Percentiles rank a stretch among this genome's conserved stretches.
Evolutionary conservation across 2,888 invertebrate genomes (phyloP).

Genomic region (Microctonus brassicae): DNA sequence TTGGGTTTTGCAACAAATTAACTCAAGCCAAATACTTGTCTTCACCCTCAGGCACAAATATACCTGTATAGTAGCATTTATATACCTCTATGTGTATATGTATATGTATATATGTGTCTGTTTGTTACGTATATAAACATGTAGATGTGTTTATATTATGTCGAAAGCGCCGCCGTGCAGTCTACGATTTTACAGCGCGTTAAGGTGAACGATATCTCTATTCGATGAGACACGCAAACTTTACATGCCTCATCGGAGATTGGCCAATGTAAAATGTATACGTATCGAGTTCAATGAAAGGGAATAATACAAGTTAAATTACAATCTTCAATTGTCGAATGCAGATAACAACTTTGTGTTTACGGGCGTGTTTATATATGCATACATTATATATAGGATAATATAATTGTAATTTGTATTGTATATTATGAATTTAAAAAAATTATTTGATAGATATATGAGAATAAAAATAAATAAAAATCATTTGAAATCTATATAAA

Average conservation of each 20-base stretch:
- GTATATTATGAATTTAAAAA: background rate
- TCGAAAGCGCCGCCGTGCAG: constrained; percentile 18
- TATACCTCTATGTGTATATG: constrained; percentile 7
- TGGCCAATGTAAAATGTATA: constrained; percentile 21
- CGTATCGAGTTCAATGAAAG: background rate
- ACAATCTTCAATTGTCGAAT: constrained; percentile 29
- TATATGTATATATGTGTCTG: constrained; percentile 1
- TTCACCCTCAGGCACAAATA: background rate
- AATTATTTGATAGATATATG: background rate
- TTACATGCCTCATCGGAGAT: constrained; percentile 34
- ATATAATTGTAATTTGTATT: background rate
- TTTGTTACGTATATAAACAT: no score
- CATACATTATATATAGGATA: background rate
- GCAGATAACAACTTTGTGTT: constrained; percentile 7
- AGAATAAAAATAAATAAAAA: background rate
- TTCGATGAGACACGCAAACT: constrained; percentile 44
- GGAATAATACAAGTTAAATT: constrained; percentile 31
- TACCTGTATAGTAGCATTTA: no score
- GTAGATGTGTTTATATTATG: no score
- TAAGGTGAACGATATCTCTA: constrained; percentile 48
- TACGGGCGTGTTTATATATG: background rate
- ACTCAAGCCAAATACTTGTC: constrained; percentile 35
- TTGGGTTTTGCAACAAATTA: constrained; percentile 38
- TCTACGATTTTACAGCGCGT: constrained; percentile 45
- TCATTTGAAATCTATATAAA: constrained; percentile 1